Conservation (phyloP, 2,113 vertebrate genomes). For the Budorcas taxicolor region DNA sequence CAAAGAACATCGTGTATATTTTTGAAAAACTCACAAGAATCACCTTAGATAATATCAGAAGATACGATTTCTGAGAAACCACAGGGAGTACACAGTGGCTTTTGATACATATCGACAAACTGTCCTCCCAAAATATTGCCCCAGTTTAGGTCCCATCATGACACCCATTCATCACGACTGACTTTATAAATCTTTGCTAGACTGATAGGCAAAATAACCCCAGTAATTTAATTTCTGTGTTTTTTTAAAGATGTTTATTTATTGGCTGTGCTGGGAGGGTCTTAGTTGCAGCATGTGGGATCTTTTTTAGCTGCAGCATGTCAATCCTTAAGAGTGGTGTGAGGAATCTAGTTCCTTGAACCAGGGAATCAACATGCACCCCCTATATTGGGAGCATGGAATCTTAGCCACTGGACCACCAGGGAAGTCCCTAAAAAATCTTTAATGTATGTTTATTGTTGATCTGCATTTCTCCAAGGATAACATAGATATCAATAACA, state of each 20-base stretch:
- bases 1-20: not conserved
- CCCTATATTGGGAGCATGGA: not conserved
- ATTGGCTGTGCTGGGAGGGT: not conserved
- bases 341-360: not conserved
- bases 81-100: not conserved
- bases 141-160: not conserved
- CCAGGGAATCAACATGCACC: not conserved
- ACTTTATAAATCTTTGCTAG: not conserved
- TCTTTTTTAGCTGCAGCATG: not conserved
- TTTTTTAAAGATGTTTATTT: not conserved
- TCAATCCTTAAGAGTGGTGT: not conserved
- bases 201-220: not conserved
- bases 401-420: not conserved
- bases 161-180: not conserved
- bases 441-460: not conserved
- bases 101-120: not conserved
- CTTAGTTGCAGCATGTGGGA: not conserved
- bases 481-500: not conserved
- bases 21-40: not conserved
- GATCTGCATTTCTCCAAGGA: not conserved
- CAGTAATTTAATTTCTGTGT: not conserved
- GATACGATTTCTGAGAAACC: not conserved
- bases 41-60: not conserved
- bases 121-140: not conserved
- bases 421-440: not conserved